Percentiles rank a stretch among this genome's conserved stretches.
phyloP scores from a whole-genome alignment of 2,797 vertebrate species.

The Pelochelys cantorii region DNA sequence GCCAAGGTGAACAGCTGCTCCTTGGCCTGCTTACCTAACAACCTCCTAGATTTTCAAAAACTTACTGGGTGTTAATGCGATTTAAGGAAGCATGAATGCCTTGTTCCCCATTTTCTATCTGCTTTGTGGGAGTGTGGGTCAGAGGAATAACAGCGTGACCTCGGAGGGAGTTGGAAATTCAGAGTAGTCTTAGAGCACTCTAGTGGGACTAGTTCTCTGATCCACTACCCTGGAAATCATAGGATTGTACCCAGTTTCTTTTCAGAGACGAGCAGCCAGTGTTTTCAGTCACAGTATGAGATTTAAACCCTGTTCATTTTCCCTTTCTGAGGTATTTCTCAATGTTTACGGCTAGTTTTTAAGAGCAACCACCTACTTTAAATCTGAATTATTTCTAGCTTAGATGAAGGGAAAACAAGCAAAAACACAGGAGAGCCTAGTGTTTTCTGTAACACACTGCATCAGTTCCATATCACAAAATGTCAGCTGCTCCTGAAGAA shows the following conservation, averaged over 20 bases:
- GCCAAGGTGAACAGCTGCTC: neutral
- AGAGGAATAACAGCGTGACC: neutral
- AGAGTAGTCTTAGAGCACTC: neutral
- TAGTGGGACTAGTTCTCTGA: neutral
- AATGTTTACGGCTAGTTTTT: neutral
- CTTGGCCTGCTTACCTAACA: neutral
- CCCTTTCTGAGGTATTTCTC: neutral
- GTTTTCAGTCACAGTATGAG: neutral
- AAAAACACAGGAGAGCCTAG: neutral
- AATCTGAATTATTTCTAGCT: neutral
- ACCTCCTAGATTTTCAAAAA: neutral
- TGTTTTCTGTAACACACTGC: neutral
- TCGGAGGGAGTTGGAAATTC: neutral
- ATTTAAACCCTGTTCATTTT: neutral
- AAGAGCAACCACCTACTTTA: neutral
- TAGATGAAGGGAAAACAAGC: neutral
- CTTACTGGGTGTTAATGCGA: neutral
- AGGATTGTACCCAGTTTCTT: neutral
- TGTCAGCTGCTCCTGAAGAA: neutral
- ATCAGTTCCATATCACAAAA: fast-evolving
- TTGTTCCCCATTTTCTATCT: neutral
- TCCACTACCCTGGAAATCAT: neutral
- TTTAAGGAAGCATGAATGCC: neutral
- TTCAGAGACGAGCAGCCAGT: neutral
- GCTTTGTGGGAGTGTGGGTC: neutral